A percentile compares a stretch with the other conserved stretches of the same genome.
Conservation (phyloP, 2,888 invertebrate species). For the Tanytarsus gracilentus region DNA sequence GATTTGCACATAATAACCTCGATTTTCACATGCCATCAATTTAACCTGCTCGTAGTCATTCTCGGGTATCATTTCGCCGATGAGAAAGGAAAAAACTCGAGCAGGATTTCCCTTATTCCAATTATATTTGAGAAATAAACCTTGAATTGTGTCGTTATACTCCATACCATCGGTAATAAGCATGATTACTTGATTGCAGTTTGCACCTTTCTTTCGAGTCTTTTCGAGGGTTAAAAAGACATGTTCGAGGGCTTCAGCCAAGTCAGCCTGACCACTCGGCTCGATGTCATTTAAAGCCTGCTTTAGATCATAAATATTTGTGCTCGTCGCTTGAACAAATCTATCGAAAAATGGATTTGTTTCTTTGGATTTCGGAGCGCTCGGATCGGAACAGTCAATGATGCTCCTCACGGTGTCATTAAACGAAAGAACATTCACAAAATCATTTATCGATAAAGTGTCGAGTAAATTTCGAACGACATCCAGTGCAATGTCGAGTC, state of each 20-base stretch:
- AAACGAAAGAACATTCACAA: constrained; percentile 25
- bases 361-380: no score
- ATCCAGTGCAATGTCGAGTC: constrained; percentile 18
- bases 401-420: not conserved
- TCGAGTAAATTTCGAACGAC: constrained; percentile 27
- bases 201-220: constrained; percentile 23
- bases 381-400: constrained; percentile 24
- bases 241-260: constrained; percentile 47
- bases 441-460: constrained; percentile 29
- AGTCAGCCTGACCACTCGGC: constrained; percentile 50
- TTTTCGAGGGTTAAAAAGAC: constrained; percentile 48
- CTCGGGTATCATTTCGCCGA: constrained; percentile 50
- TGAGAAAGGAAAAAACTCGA: constrained; percentile 56
- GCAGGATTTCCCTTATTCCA: constrained; percentile 44
- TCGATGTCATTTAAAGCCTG: constrained; percentile 44
- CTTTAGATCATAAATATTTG: constrained; percentile 43
- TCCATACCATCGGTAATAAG: constrained; percentile 57
- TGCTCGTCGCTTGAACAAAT: constrained; percentile 41
- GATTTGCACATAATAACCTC: constrained; percentile 54
- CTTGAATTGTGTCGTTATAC: constrained; percentile 44
- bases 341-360: not conserved
- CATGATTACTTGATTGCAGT: constrained; percentile 59
- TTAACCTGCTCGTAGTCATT: constrained; percentile 49
- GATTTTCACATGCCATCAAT: constrained; percentile 57
- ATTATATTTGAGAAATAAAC: constrained; percentile 50